Evolutionary conservation across 1,140 invertebrate species (phyloP).

Genomic region (Platorchestia sp.): DNA sequence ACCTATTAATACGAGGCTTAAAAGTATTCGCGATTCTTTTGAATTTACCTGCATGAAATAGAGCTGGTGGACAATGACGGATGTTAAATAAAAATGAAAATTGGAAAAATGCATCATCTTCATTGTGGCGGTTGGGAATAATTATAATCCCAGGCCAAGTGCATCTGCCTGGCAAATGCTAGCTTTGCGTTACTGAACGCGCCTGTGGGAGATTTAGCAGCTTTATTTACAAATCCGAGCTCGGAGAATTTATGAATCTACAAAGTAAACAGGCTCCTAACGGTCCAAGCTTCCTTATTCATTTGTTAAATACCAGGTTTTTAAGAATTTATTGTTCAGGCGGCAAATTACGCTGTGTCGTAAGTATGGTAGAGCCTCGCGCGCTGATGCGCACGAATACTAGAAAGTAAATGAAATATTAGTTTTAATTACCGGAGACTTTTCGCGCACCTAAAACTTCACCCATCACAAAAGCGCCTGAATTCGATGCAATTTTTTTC

Average conservation of each 20-base stretch:
- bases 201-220: neutral
- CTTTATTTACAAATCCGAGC: neutral
- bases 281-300: neutral
- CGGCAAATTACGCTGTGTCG: neutral
- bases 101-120: neutral
- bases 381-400: neutral
- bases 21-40: neutral
- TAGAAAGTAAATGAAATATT: neutral
- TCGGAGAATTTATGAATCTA: neutral
- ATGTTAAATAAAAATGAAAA: neutral
- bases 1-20: neutral
- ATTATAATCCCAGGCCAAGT: neutral
- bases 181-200: neutral
- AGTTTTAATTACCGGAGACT: neutral
- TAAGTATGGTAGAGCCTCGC: neutral
- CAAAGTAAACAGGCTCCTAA: neutral
- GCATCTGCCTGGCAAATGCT: neutral
- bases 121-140: neutral
- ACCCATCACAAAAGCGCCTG: neutral
- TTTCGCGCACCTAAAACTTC: neutral
- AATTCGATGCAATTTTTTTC: neutral
- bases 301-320: neutral
- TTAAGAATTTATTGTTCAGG: neutral
- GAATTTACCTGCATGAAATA: neutral
- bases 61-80: neutral